Conservation (phyloP, 2,797 vertebrate species). For the Cottoperca gobio region DNA sequence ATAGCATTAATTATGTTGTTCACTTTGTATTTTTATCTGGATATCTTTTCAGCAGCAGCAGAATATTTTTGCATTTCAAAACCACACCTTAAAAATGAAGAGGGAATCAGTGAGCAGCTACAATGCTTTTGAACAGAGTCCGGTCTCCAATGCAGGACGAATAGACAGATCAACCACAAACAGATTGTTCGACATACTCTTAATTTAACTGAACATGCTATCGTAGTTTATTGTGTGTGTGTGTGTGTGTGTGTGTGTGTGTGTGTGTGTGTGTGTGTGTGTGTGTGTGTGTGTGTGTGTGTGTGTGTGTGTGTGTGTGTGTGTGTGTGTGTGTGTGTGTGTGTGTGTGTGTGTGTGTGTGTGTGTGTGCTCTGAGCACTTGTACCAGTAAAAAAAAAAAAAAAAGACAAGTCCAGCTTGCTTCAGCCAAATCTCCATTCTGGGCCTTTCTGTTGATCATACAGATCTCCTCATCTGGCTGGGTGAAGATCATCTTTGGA, state of each 20-base stretch:
- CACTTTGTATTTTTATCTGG: slow-evolving; percentile 66
- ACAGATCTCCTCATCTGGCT: slow-evolving; percentile 44
- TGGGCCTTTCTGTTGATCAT: slow-evolving; percentile 38
- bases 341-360: too few relatives aligned
- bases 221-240: slow-evolving; percentile 21
- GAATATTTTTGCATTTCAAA: slow-evolving; percentile 87
- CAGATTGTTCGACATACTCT: slow-evolving; percentile 1
- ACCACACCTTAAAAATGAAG: slow-evolving; percentile 57
- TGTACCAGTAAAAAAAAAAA: slow-evolving; percentile 47
- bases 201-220: slow-evolving; percentile 28
- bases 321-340: too few relatives aligned
- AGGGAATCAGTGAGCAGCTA: slow-evolving; percentile 66
- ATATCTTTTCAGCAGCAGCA: slow-evolving; percentile 84
- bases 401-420: slow-evolving; percentile 95
- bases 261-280: slow-evolving; percentile 47
- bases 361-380: slow-evolving; percentile 48
- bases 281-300: slow-evolving; percentile 48
- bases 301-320: slow-evolving; percentile 49
- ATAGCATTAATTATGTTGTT: slow-evolving; percentile 47
- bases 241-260: slow-evolving; percentile 44
- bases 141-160: slow-evolving; percentile 39
- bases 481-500: slow-evolving; percentile 32
- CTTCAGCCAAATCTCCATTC: slow-evolving; percentile 83
- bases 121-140: slow-evolving; percentile 46
- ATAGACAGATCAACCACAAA: slow-evolving; percentile 40